A percentile compares a stretch with the other conserved stretches of the same genome.
phyloP scores from a whole-genome alignment of 2,113 vertebrate species.

The Malaclemys terrapin region DNA sequence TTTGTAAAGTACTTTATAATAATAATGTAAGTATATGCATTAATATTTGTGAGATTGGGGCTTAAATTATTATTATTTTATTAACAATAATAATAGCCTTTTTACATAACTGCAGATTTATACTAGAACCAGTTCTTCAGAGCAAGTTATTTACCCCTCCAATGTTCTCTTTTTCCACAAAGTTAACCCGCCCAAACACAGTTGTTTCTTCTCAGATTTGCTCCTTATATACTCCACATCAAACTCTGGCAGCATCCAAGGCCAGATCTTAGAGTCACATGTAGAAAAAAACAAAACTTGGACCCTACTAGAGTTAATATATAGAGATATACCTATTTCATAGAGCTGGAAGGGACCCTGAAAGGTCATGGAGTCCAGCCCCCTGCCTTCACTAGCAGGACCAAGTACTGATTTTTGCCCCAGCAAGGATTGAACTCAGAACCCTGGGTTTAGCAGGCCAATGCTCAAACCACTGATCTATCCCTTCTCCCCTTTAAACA shows the following conservation, averaged over 20 bases:
- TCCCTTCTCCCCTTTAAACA: neutral
- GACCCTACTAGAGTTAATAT: too few species aligned
- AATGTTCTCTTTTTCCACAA: neutral
- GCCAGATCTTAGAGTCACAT: neutral
- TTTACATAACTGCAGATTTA: neutral
- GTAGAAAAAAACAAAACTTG: neutral
- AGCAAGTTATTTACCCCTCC: neutral
- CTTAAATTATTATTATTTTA: neutral
- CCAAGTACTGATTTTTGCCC: too few species aligned
- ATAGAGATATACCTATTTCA: too few species aligned
- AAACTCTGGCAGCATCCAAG: neutral
- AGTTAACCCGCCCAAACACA: neutral
- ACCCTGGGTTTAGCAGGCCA: too few species aligned
- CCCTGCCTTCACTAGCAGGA: too few species aligned
- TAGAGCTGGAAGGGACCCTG: too few species aligned
- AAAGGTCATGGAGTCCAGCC: too few species aligned
- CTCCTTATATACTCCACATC: neutral
- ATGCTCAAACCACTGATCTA: too few species aligned
- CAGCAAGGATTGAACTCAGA: too few species aligned
- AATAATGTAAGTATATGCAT: neutral
- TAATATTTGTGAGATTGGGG: neutral
- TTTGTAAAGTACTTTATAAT: neutral
- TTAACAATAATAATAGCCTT: neutral
- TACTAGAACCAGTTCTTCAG: neutral
- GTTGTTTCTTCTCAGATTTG: neutral